Evolutionary conservation across 2,113 vertebrate species (phyloP).

Genomic region (Hippocampus barbouri): DNA sequence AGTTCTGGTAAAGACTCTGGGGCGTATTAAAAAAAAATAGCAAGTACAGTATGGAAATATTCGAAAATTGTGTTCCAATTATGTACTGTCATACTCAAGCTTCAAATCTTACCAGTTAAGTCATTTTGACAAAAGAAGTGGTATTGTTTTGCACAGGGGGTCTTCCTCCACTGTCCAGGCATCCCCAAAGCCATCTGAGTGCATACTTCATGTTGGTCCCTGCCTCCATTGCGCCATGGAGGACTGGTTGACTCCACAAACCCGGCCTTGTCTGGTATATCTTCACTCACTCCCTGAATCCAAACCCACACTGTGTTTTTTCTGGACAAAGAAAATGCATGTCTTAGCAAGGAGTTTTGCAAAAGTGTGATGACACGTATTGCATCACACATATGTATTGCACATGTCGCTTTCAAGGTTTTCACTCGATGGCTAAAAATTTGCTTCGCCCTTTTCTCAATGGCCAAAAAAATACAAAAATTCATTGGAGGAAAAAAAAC

Average conservation of each 20-base stretch:
- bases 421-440: no score
- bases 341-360: no score
- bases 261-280: conserved; percentile 8
- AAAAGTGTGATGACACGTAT: no score
- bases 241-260: conserved; percentile 12
- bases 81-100: background rate
- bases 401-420: no score
- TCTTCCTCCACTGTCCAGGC: conserved; percentile 41
- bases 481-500: no score
- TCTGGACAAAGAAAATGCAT: conserved; percentile 26
- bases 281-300: conserved; percentile 25
- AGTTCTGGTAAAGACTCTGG: conserved; percentile 60
- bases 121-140: conserved; percentile 63
- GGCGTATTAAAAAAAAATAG: background rate
- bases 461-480: no score
- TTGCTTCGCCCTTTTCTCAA: no score
- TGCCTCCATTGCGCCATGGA: conserved; percentile 13
- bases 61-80: background rate
- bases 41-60: background rate
- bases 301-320: conserved; percentile 61
- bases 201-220: conserved; percentile 37
- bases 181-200: conserved; percentile 60
- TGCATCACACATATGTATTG: no score
- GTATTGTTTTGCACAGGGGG: conserved; percentile 44
- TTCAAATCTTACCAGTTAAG: conserved; percentile 47